These are phyloP conservation scores for Timema cristinae DNA, from an alignment of 2,888 invertebrate genomes.

Conservation along the genomic window DNA sequence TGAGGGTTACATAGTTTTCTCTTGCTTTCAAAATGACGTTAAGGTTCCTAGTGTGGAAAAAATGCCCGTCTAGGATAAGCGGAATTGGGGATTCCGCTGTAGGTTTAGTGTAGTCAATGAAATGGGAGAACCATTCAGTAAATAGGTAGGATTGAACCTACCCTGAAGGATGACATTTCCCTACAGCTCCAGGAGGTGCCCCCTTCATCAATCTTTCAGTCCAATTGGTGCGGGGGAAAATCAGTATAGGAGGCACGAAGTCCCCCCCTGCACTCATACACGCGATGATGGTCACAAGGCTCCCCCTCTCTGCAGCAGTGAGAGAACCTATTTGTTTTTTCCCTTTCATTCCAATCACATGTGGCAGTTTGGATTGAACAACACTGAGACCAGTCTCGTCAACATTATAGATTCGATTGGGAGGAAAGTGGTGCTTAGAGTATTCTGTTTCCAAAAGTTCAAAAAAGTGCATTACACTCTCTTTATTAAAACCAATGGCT, in stretches of 20 bases:
- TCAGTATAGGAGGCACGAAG: too few relatives aligned
- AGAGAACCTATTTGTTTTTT: slow-evolving; percentile 14
- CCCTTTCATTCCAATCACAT: slow-evolving; percentile 16
- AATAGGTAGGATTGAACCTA: slow-evolving; percentile 16
- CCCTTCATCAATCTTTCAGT: slow-evolving; percentile 14
- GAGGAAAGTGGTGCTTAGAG: not conserved
- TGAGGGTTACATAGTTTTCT: not conserved
- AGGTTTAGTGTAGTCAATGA: not conserved
- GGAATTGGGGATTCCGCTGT: not conserved
- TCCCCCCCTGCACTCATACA: too few relatives aligned
- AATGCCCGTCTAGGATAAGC: slow-evolving; percentile 10
- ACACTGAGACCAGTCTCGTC: slow-evolving; percentile 25
- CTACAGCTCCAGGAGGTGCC: slow-evolving; percentile 19
- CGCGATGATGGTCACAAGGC: slow-evolving; percentile 23
- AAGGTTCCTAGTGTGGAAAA: not conserved
- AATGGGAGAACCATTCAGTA: slow-evolving; percentile 4
- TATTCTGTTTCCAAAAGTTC: too few relatives aligned
- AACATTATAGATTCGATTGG: slow-evolving; percentile 22
- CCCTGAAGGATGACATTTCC: slow-evolving; percentile 14
- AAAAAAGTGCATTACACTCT: too few relatives aligned
- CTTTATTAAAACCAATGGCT: too few relatives aligned
- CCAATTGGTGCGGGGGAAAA: too few relatives aligned
- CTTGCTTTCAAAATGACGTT: slow-evolving; percentile 7
- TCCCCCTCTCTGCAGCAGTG: slow-evolving; percentile 21
- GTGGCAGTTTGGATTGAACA: slow-evolving; percentile 19